phyloP scores from a whole-genome alignment of 2,797 vertebrate species.

The Zonotrichia albicollis region DNA sequence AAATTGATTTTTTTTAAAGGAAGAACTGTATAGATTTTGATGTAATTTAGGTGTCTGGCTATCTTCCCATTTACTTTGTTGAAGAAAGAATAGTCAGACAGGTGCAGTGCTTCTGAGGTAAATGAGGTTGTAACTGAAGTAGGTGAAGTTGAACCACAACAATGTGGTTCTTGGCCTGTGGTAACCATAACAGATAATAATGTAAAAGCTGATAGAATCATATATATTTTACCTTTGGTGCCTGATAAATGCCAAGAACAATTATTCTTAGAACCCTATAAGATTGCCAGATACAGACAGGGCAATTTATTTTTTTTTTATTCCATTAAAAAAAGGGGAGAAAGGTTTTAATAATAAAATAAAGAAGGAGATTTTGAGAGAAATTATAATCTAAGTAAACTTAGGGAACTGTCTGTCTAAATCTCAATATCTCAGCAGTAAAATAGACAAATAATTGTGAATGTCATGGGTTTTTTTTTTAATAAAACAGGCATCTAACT shows the following conservation, averaged over 20 bases:
- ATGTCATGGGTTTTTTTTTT: rapidly evolving
- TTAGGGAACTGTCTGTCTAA: not conserved
- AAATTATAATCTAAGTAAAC: not conserved
- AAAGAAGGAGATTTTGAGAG: not conserved
- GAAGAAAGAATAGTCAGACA: not conserved
- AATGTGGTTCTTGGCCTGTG: not conserved
- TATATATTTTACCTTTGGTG: not conserved
- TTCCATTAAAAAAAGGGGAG: not conserved
- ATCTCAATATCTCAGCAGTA: not conserved
- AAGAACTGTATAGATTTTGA: not conserved
- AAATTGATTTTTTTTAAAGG: not conserved
- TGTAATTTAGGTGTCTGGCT: not conserved
- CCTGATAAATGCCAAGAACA: not conserved
- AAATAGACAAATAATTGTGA: not conserved
- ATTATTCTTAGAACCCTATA: not conserved
- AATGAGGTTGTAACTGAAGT: not conserved
- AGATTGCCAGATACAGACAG: not conserved
- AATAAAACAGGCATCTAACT: not conserved
- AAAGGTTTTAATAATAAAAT: not conserved
- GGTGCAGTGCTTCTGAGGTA: not conserved
- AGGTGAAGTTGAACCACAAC: not conserved
- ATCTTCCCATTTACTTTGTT: not conserved
- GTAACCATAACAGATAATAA: not conserved
- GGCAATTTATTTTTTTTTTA: not conserved
- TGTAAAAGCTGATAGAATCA: not conserved